Evolutionary conservation across 2,888 invertebrate species (phyloP), one percentile per base, ranked within the genome.

Genomic region (Sinotaia quadrata): DNA sequence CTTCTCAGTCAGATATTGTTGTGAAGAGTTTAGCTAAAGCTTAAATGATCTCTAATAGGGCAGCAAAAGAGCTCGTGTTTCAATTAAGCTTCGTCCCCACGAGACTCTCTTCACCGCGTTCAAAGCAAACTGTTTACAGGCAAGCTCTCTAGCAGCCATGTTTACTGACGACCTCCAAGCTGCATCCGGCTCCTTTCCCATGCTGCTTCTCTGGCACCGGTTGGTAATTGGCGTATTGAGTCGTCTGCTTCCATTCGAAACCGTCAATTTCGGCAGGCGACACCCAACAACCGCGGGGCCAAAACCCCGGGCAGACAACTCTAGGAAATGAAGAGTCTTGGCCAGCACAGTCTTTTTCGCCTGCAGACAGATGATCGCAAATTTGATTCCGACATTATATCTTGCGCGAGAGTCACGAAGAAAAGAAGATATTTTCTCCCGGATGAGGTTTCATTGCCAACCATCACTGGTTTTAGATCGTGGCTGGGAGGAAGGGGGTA

Each of bases 161-260:
- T 63, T 63, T 63, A 56, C 63, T 37, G 33, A 56, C 54, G 63
- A 54, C 56, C 63, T 63, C 52, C 52, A 41, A 56, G 41, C 54
- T 24, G 10, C 52, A 2, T 56, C 56, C 27, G 41, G 56, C 56
- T 18, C 47, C 47, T 47, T 18, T n/a, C 47, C 24, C 37, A 2
- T 37, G 18, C 33, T 21, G 33, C 7, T 29, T 34, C 37, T 54
- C 63, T 44, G 63, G 63, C 56, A 54, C 37, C 54, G 54, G 44
- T 56, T 63, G 56, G 63, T 63, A 63, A 63, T 63, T 63, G 63
- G 63, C 54, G 63, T 63, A 56, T 63, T 63, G 63, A 56, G 63
- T 63, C 54, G 63, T 63, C 56, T 63, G 56, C 44, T 56, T 63
- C 56, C 63, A 54, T 63, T 63, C 63, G 56, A 63, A 63, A 63